A percentile compares a stretch with the other conserved stretches of the same genome.
phyloP scores from a whole-genome alignment of 1,140 invertebrate genomes.

The Drosophila mauritiana region DNA sequence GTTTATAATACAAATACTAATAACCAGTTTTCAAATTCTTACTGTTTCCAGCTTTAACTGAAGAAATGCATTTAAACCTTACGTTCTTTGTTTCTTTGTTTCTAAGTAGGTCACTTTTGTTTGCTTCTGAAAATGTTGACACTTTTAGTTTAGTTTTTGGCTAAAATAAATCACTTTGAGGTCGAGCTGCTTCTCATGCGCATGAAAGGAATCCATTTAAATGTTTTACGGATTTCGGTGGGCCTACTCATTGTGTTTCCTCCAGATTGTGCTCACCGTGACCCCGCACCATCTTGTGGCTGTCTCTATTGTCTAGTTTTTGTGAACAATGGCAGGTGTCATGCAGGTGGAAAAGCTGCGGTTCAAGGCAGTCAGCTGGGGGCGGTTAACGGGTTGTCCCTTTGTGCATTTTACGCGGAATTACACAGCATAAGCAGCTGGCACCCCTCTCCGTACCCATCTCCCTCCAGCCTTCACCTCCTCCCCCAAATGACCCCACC shows the following conservation, averaged over 20 bases:
- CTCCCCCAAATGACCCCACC: conserved; percentile 12
- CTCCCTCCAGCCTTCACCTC: neutral
- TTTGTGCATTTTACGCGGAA: conserved; percentile 82
- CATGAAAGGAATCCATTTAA: conserved; percentile 37
- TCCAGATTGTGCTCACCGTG: conserved; percentile 2
- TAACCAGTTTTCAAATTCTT: no score
- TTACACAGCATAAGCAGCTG: conserved; percentile 77
- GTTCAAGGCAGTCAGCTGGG: conserved; percentile 20
- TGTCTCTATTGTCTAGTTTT: conserved; percentile 69
- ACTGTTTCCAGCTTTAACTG: neutral
- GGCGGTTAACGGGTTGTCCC: conserved; percentile 47
- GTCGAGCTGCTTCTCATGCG: conserved; percentile 1
- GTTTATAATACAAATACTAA: no score
- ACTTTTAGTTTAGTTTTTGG: conserved; percentile 34
- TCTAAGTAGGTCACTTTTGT: conserved; percentile 21
- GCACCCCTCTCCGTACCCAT: conserved; percentile 8
- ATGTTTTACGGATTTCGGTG: conserved; percentile 54
- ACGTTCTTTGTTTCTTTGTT: neutral
- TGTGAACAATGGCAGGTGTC: conserved; percentile 76
- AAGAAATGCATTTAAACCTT: neutral
- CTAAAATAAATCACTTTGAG: conserved; percentile 42
- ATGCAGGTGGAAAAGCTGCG: conserved; percentile 49
- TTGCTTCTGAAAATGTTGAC: conserved; percentile 25
- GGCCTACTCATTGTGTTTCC: conserved; percentile 21
- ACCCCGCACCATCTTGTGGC: conserved; percentile 22